Evolutionary conservation across 1,140 invertebrate genomes (phyloP).

Genomic region (Drosophila pallidifrons): DNA sequence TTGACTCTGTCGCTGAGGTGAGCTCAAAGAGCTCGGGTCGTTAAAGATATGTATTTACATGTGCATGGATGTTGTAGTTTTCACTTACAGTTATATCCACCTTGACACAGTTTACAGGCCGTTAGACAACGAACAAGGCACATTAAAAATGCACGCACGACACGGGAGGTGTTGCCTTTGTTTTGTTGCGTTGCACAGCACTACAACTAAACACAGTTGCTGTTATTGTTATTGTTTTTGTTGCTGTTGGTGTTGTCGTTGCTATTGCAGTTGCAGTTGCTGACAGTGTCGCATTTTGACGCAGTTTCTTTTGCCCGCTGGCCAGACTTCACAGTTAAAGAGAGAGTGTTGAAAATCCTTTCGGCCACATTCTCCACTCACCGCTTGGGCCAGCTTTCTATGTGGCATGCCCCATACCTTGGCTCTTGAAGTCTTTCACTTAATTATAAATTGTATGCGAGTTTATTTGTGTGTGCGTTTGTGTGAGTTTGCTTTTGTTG

Average conservation of each 20-base stretch:
- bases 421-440: slow-evolving; percentile 59
- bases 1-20: slow-evolving; percentile 1
- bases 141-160: slow-evolving; percentile 71
- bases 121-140: slow-evolving; percentile 70
- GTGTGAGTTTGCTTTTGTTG: slow-evolving; percentile 4
- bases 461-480: slow-evolving; percentile 8
- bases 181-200: slow-evolving; percentile 10
- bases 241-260: slow-evolving; percentile 30
- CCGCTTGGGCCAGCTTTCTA: neutral
- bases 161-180: slow-evolving; percentile 38
- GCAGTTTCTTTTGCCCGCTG: slow-evolving; percentile 58
- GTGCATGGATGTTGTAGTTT: slow-evolving; percentile 18
- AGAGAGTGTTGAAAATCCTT: slow-evolving; percentile 54
- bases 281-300: slow-evolving; percentile 65
- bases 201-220: slow-evolving; percentile 3
- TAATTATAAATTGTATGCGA: slow-evolving; percentile 65
- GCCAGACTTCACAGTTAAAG: slow-evolving; percentile 59
- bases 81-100: slow-evolving; percentile 45
- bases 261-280: slow-evolving; percentile 34
- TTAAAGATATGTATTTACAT: neutral
- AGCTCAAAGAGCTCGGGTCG: neutral
- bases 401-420: neutral
- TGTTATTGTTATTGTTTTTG: slow-evolving; percentile 23
- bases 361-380: slow-evolving; percentile 12
- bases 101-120: slow-evolving; percentile 76